Base-by-base conservation (phyloP, 2,888 invertebrate genomes). In the Geotrupes spiniger region DNA sequence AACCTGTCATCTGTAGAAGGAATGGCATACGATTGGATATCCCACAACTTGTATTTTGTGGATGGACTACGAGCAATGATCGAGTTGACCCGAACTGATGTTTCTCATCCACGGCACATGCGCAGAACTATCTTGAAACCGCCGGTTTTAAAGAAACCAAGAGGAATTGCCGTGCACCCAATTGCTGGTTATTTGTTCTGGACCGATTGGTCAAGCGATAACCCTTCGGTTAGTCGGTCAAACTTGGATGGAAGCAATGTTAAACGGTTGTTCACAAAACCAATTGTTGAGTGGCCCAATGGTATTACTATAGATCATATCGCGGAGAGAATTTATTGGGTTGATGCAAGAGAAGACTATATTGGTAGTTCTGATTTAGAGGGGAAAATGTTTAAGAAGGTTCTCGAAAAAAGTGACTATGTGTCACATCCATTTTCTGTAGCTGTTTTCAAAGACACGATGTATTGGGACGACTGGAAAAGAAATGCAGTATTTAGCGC, bases 391-490 rank as follows among this genome's bases (percentile, higher is more conserved):
- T 83, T 89, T 59, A 81, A 79, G 53, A 83, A 83, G 60, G 80
- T 91, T 4, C 60, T 70, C 4, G 55, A 65, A 52, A 78, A 83
- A 46, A 80, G 82, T 46, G 80, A 81, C 0, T 78, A 82, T 36
- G 84, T 89, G 0, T 80, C 85, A 0, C 92, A 92, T 77, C 92
- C 92, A 3, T 93, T 92, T 65, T 87, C 91, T 0, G 85, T 93
- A 0, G 89, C 87, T 0, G 85, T 93, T 0, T 84, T 89, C 63
- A 93, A 93, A 71, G 86, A 89, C 62, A 80, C 81, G 58, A 82
- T 94, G 79, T 92, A 87, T 64, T 93, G 92, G 92, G 89, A 92
- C 63, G 93, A 93, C 68, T 92, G 90, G 91, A 86, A 85, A 59
- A 82, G 82, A 39, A 84, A 86, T 49, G 82, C 85, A 16, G 85